Evolutionary conservation across 2,113 vertebrate species (phyloP).

Genomic region (Zonotrichia leucophrys): DNA sequence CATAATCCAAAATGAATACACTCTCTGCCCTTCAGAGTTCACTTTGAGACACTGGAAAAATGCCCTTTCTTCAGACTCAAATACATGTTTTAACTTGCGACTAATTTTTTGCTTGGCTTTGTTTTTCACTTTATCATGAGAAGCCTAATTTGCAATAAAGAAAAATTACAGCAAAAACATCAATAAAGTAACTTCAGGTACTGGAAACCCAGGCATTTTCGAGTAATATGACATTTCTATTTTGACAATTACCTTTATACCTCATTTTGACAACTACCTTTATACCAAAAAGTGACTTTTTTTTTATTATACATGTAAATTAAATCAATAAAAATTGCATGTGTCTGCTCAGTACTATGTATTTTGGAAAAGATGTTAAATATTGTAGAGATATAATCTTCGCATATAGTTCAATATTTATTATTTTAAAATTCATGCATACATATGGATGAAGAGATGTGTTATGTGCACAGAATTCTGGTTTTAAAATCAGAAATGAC

Average conservation of each 20-base stretch:
- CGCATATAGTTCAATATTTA: not conserved
- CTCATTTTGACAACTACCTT: not conserved
- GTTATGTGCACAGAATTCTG: not conserved
- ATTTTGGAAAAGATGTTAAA: not conserved
- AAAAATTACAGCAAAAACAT: not conserved
- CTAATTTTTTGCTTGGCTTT: not conserved
- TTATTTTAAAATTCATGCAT: not conserved
- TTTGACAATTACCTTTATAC: not conserved
- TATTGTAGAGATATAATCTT: not conserved
- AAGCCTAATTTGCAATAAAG: not conserved
- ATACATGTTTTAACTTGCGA: not conserved
- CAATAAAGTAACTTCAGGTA: not conserved
- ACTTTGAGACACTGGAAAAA: not conserved
- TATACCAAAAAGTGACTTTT: not conserved
- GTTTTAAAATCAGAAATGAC: not conserved
- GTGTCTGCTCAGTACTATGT: not conserved
- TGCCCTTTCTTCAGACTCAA: not conserved
- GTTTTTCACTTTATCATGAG: not conserved
- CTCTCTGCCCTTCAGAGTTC: not conserved
- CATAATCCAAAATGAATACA: not conserved
- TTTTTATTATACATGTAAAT: not conserved
- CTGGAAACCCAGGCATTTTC: not conserved
- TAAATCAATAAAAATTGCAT: not conserved
- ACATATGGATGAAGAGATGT: not conserved
- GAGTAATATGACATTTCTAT: not conserved